phyloP scores from a whole-genome alignment of 2,797 vertebrate genomes.

The Ambastaia sidthimunki region DNA sequence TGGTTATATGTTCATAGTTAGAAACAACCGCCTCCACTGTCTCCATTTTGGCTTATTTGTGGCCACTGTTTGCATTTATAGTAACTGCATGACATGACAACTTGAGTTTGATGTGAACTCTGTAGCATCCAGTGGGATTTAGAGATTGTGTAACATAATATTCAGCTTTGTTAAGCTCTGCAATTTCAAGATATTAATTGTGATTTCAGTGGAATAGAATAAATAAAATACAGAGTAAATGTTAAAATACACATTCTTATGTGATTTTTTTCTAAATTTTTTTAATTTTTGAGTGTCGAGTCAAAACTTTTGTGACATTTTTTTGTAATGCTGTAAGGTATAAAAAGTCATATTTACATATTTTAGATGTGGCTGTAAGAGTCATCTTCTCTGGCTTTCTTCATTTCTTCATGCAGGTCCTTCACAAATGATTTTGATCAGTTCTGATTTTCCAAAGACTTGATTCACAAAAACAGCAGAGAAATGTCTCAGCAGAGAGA shows the following conservation, averaged over 20 bases:
- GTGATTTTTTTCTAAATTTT: too few species aligned
- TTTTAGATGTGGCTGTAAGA: background rate
- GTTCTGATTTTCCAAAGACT: conserved; percentile 13
- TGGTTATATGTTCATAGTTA: conserved; percentile 31
- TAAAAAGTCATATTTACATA: background rate
- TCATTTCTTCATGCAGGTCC: background rate
- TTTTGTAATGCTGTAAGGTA: background rate
- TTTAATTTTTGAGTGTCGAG: too few species aligned
- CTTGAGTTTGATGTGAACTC: conserved; percentile 4
- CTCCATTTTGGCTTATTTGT: conserved; percentile 46
- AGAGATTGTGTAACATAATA: background rate
- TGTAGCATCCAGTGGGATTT: background rate
- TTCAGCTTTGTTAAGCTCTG: background rate
- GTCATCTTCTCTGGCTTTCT: background rate
- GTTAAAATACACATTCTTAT: background rate
- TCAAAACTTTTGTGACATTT: background rate
- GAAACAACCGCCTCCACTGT: conserved; percentile 51
- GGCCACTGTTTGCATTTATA: conserved; percentile 21
- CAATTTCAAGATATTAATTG: background rate
- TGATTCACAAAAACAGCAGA: background rate
- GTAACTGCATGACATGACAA: conserved; percentile 5
- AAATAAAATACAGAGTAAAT: background rate
- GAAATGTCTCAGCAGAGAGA: conserved; percentile 19
- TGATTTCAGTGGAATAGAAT: background rate
- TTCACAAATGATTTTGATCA: too few species aligned